A percentile compares a stretch with the other conserved stretches of the same genome.
Conservation (phyloP, 2,888 invertebrate species). For the Nephrotoma appendiculata region DNA sequence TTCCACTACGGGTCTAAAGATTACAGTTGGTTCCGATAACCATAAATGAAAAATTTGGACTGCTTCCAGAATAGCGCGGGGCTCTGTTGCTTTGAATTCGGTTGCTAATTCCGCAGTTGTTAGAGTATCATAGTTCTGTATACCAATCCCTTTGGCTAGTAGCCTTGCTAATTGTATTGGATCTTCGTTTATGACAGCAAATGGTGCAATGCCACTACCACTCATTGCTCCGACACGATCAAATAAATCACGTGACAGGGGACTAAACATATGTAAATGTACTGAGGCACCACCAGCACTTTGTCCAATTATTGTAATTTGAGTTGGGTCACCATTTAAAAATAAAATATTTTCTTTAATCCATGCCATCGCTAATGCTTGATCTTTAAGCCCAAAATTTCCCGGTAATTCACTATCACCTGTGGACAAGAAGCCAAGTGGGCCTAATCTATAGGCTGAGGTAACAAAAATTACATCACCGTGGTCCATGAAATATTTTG, state of each 20-base stretch:
- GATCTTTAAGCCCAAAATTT: constrained; percentile 29
- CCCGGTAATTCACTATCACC: constrained; percentile 25
- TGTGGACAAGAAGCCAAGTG: constrained; percentile 25
- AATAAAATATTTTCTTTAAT: constrained; percentile 31
- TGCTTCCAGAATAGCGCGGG: constrained; percentile 10
- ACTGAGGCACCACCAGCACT: constrained; percentile 26
- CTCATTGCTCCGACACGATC: not conserved
- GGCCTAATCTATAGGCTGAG: constrained; percentile 26
- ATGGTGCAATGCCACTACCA: not conserved
- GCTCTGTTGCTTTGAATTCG: constrained; percentile 28
- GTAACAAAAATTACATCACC: constrained; percentile 29
- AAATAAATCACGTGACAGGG: not conserved
- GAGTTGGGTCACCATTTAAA: constrained; percentile 17
- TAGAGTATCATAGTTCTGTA: constrained; percentile 20
- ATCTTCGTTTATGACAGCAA: constrained; percentile 1
- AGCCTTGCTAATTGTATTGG: constrained; percentile 25
- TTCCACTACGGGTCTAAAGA: not conserved
- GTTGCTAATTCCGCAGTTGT: constrained; percentile 16
- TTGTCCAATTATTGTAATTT: constrained; percentile 23
- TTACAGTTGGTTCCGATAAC: constrained; percentile 33
- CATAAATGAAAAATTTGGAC: constrained; percentile 20
- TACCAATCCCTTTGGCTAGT: constrained; percentile 30
- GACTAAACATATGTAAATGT: constrained; percentile 22
- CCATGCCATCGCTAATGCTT: constrained; percentile 32
- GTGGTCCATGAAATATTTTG: constrained; percentile 22